Conservation (phyloP, 2,113 vertebrate species). For the Plotosus lineatus region DNA sequence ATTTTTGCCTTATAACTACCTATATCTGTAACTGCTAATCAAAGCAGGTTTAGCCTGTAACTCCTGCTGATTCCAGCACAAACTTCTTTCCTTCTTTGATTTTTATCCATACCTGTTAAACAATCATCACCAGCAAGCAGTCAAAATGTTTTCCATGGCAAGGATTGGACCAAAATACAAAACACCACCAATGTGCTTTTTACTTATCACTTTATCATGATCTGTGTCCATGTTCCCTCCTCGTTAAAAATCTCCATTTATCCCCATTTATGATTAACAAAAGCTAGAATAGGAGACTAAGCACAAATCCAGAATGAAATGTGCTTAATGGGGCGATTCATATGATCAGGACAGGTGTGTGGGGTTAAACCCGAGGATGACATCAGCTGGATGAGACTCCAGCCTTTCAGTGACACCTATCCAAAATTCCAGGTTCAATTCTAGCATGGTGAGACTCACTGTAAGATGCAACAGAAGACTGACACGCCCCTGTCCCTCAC, state of each 20-base stretch:
- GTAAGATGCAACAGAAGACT: slow-evolving; percentile 40
- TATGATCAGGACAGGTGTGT: background rate
- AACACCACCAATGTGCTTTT: background rate
- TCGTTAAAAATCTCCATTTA: background rate
- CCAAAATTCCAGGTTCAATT: slow-evolving; percentile 42
- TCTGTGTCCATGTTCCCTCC: background rate
- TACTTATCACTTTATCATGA: background rate
- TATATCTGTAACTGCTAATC: background rate
- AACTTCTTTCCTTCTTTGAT: background rate
- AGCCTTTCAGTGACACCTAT: background rate
- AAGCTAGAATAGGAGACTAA: too few species aligned
- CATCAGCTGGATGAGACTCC: background rate
- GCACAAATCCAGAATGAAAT: background rate
- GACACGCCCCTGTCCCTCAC: slow-evolving; percentile 36
- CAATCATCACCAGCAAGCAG: background rate
- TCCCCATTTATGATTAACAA: background rate
- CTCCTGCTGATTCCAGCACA: background rate
- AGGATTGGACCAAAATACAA: background rate
- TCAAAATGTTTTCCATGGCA: background rate
- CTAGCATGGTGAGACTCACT: slow-evolving; percentile 33
- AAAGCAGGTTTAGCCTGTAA: background rate
- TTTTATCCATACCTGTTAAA: background rate
- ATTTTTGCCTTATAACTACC: background rate
- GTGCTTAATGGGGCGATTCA: background rate
- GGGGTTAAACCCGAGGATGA: slow-evolving; percentile 29